Percentiles rank a stretch among this genome's conserved stretches.
Conservation (phyloP, 2,113 vertebrate genomes). For the Sphyrna mokarran region DNA sequence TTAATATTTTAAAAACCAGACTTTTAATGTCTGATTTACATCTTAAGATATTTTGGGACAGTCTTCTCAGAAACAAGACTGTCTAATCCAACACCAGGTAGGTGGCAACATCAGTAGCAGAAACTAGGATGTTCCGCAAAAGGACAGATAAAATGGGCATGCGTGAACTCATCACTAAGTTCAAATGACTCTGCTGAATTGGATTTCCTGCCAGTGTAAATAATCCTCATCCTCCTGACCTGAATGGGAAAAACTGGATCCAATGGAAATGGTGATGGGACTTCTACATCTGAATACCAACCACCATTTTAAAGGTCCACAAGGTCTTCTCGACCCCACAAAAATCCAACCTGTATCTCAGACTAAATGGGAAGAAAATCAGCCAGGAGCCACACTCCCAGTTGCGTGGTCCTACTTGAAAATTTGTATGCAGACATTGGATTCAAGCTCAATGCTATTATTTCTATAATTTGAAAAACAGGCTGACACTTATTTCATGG, state of each 20-base stretch:
- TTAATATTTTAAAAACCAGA: conserved; percentile 17
- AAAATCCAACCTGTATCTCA: background rate
- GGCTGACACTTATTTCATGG: background rate
- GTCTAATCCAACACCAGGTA: background rate
- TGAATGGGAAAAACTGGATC: background rate
- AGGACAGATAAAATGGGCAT: background rate
- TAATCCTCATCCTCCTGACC: background rate
- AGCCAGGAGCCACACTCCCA: background rate
- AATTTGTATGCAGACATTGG: background rate
- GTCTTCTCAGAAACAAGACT: conserved; percentile 13
- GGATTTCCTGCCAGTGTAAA: background rate
- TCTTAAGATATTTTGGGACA: conserved; percentile 9
- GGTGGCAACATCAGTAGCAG: background rate
- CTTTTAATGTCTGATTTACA: conserved; percentile 24
- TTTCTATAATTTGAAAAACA: background rate
- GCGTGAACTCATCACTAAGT: background rate
- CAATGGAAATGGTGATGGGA: background rate
- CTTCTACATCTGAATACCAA: background rate
- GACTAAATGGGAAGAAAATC: background rate
- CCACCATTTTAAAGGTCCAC: background rate
- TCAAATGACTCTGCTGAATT: background rate
- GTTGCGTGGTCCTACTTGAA: background rate
- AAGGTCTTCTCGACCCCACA: no score
- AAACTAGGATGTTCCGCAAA: conserved; percentile 22
- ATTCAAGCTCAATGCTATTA: background rate